Evolutionary conservation across 2,888 invertebrate species (phyloP), one percentile per base, ranked within the genome.

Genomic region (Rugalucina vietnamica): DNA sequence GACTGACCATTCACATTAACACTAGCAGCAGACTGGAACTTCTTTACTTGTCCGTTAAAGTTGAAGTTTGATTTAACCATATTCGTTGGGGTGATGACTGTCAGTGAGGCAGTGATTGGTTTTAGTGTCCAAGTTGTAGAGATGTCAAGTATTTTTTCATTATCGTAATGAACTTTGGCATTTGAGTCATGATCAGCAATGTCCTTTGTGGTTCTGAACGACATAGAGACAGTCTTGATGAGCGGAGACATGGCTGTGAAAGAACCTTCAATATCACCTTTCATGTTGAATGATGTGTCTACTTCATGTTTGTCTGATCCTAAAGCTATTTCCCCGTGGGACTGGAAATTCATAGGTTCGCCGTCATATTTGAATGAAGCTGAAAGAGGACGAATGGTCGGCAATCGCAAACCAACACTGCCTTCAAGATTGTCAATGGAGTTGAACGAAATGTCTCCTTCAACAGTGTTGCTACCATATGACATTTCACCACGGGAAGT

Each of bases 231-330:
- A 34, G 24, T 49, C 49, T 18, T 34, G 18, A 74, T 80, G 79
- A 27, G 90, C 87, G 0, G 90, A 87, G 74, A 73, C 83, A 8
- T 86, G 32, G 27, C 29, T 5, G 34, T 34, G 34, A 88, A 39
- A 60, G 76, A 84, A 21, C 82, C 87, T 14, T 86, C 87, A 54
- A 86, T 70, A 37, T 78, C 73, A 18, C 12, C 32, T 8, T 37
- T 36, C 3, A 37, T 75, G 27, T 18, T 36, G 29, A 75, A 75
- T 57, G 57, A 10, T 21, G 37, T 24, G 73, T 39, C 37, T 32
- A 29, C 29, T 49, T 73, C 49, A 32, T 69, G 29, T 57, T 32
- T 75, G 43, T 79, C 29, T 14, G 21, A 0, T 39, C 70, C 60
- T 32, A 37, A 21, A 50, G 21, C 14, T 69, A 69, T 24, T n/a